A percentile compares a stretch with the other conserved stretches of the same genome.
Conservation (phyloP, 2,888 invertebrate species). For the Digitonthophagus gazella region DNA sequence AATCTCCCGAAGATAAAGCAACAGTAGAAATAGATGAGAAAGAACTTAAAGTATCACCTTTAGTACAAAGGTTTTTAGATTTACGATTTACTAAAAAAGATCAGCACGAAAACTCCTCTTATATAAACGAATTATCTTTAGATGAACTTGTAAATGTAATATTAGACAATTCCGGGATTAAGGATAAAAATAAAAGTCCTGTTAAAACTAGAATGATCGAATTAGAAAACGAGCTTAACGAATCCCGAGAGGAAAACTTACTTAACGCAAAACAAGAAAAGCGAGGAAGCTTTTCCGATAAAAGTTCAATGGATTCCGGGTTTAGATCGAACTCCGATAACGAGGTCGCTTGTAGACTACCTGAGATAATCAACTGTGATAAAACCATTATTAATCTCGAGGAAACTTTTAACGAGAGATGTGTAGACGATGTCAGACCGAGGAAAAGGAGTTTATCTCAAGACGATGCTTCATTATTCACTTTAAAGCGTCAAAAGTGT, state of each 20-base stretch:
- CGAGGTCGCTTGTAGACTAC: neutral
- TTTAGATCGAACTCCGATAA: slow-evolving; percentile 43
- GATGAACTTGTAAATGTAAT: slow-evolving; percentile 64
- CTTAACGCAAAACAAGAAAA: slow-evolving; percentile 39
- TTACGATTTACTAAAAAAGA: slow-evolving; percentile 55
- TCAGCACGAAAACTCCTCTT: slow-evolving; percentile 51
- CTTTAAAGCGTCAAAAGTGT: slow-evolving; percentile 58
- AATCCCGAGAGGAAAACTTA: slow-evolving; percentile 43
- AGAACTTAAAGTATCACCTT: slow-evolving; percentile 55
- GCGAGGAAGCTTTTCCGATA: slow-evolving; percentile 34
- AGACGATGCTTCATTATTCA: slow-evolving; percentile 34
- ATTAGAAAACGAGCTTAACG: slow-evolving; percentile 40
- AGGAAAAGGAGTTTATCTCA: slow-evolving; percentile 27
- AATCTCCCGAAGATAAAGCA: slow-evolving; percentile 40
- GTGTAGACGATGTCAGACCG: slow-evolving; percentile 42
- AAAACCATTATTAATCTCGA: slow-evolving; percentile 47
- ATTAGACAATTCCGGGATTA: slow-evolving; percentile 56
- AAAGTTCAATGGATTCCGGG: slow-evolving; percentile 46
- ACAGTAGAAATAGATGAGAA: slow-evolving; percentile 27
- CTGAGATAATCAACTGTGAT: slow-evolving; percentile 33
- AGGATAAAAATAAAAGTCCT: slow-evolving; percentile 45
- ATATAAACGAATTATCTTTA: slow-evolving; percentile 57
- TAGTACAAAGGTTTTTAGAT: slow-evolving; percentile 60
- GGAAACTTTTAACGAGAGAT: slow-evolving; percentile 47
- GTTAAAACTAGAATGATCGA: slow-evolving; percentile 34